These are phyloP conservation scores for Microcebus jonahi DNA, from an alignment of 2,113 vertebrate genomes.

Conservation along the genomic window DNA sequence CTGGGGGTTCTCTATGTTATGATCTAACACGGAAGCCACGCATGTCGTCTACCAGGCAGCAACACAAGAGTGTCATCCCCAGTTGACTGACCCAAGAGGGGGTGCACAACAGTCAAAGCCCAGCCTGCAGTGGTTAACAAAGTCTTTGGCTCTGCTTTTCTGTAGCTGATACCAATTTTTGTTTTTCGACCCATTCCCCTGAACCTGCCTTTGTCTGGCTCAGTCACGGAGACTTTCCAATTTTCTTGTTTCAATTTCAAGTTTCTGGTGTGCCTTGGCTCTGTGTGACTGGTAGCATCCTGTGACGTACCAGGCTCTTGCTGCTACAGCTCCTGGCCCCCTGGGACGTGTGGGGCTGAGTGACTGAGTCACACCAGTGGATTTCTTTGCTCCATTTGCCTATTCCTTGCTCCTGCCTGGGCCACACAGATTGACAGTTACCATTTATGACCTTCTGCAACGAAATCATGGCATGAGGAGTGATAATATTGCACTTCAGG, in stretches of 20 bases:
- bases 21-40: not conserved
- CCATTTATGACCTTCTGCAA: not conserved
- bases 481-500: not conserved
- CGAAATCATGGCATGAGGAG: not conserved
- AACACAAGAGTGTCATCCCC: not conserved
- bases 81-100: too few species aligned
- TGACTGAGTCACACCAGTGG: not conserved
- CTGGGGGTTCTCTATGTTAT: fast-evolving
- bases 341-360: not conserved
- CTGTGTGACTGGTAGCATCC: not conserved
- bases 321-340: not conserved
- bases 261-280: not conserved
- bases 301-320: not conserved
- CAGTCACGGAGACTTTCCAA: not conserved
- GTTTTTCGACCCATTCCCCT: not conserved
- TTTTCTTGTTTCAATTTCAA: not conserved
- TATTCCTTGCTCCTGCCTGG: not conserved
- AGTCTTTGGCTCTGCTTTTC: too few species aligned
- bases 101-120: too few species aligned
- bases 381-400: not conserved
- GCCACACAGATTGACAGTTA: too few species aligned
- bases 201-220: not conserved
- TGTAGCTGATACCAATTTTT: not conserved
- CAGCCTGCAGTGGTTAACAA: too few species aligned
- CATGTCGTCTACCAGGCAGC: fast-evolving